phyloP scores from a whole-genome alignment of 2,888 invertebrate species.

The Azorinus chamasolen region DNA sequence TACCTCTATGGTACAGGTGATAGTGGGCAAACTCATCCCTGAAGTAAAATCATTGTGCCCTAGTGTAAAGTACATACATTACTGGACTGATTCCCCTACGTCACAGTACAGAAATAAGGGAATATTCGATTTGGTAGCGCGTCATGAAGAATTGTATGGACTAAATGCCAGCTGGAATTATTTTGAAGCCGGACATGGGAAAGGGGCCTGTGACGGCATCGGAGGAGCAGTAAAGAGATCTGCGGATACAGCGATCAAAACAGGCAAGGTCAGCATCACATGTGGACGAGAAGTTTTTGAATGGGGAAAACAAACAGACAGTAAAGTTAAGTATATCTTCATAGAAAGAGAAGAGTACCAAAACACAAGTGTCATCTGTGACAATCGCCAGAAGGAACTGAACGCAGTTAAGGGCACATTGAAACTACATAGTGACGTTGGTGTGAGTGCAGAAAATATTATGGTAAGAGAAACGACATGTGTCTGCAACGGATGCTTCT shows the following conservation, averaged over 20 bases:
- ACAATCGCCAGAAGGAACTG: slow-evolving; percentile 6
- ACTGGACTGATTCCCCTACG: slow-evolving; percentile 34
- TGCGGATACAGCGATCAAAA: slow-evolving; percentile 19
- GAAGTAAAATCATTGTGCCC: background rate
- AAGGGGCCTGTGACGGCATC: slow-evolving; percentile 35
- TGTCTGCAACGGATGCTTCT: slow-evolving; percentile 21
- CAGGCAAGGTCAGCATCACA: slow-evolving; percentile 26
- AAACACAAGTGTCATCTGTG: background rate
- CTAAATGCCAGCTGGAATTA: slow-evolving; percentile 31
- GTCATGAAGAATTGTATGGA: slow-evolving; percentile 8
- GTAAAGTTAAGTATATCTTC: slow-evolving; percentile 26
- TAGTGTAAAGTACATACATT: slow-evolving; percentile 18
- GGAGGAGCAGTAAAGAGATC: slow-evolving; percentile 32
- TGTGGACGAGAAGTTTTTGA: slow-evolving; percentile 24
- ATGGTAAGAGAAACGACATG: slow-evolving; percentile 35
- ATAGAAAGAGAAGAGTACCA: slow-evolving; percentile 17
- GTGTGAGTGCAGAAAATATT: slow-evolving; percentile 8
- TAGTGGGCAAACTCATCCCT: slow-evolving; percentile 5
- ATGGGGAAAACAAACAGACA: slow-evolving; percentile 28
- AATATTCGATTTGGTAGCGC: slow-evolving; percentile 10
- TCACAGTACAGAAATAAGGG: slow-evolving; percentile 21
- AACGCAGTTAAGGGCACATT: slow-evolving; percentile 30
- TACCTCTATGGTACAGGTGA: slow-evolving; percentile 21
- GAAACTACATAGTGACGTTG: slow-evolving; percentile 18
- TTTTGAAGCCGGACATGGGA: slow-evolving; percentile 35